phyloP scores from a whole-genome alignment of 2,888 invertebrate species.

The Platynereis dumerilii region DNA sequence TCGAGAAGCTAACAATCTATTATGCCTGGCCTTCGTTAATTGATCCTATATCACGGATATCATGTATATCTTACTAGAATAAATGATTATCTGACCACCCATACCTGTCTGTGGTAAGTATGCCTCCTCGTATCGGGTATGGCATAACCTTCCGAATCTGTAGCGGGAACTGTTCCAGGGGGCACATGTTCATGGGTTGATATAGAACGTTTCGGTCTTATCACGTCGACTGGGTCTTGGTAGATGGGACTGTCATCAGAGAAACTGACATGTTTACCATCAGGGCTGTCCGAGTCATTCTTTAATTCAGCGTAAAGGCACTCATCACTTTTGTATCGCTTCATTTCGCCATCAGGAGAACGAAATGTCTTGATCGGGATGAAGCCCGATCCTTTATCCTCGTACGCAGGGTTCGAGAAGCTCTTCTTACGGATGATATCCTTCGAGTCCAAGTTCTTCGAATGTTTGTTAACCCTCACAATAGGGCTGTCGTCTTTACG shows the following conservation, averaged over 20 bases:
- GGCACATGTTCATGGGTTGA: constrained; percentile 10
- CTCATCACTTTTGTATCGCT: constrained; percentile 27
- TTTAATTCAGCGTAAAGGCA: constrained; percentile 22
- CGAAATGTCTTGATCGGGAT: constrained; percentile 23
- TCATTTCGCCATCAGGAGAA: not conserved
- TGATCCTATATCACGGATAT: too few relatives aligned
- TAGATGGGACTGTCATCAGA: constrained; percentile 15
- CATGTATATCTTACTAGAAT: too few relatives aligned
- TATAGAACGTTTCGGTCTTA: not conserved
- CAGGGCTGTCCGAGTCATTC: constrained; percentile 11
- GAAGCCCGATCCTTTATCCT: constrained; percentile 9
- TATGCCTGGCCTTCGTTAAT: too few relatives aligned
- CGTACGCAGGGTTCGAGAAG: not conserved
- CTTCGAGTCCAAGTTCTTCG: not conserved
- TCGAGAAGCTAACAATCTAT: too few relatives aligned
- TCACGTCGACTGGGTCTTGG: constrained; percentile 24
- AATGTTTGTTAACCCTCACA: not conserved
- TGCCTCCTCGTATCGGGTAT: constrained; percentile 26
- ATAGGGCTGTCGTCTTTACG: not conserved
- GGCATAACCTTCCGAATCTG: constrained; percentile 31
- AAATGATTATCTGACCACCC: too few relatives aligned
- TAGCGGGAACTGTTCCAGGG: constrained; percentile 16
- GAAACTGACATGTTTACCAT: not conserved
- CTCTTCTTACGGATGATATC: not conserved
- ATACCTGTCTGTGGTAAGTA: constrained; percentile 15